Evolutionary conservation across 2,888 invertebrate genomes (phyloP).

Genomic region (Lithophane ornitopus): DNA sequence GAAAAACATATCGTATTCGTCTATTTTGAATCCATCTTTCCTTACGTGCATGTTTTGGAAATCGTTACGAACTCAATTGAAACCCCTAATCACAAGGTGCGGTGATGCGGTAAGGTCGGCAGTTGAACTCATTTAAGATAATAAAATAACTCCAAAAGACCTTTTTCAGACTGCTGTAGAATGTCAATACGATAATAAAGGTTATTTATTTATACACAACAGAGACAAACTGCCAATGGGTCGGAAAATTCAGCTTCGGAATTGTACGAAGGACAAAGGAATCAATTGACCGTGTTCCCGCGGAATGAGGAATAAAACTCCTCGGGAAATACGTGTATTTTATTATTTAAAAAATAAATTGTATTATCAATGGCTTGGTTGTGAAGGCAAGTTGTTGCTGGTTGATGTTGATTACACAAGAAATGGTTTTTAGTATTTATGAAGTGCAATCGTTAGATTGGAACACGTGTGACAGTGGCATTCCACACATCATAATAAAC

Average conservation of each 20-base stretch:
- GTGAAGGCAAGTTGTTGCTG: background rate
- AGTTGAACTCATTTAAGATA: constrained; percentile 12
- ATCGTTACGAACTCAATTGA: background rate
- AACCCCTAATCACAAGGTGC: background rate
- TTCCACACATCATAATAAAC: too few relatives aligned
- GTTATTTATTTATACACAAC: constrained; percentile 41
- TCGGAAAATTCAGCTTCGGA: constrained; percentile 56
- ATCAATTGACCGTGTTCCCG: constrained; percentile 67
- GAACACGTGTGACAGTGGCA: background rate
- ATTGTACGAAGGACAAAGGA: constrained; percentile 64
- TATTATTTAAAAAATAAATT: constrained; percentile 49
- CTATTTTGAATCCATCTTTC: background rate
- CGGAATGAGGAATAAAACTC: constrained; percentile 35
- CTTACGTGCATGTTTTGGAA: background rate
- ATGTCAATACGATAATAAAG: constrained; percentile 50
- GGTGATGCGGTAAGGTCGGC: too few relatives aligned
- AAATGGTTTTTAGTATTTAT: background rate
- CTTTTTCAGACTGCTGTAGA: constrained; percentile 31
- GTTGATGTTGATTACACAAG: background rate
- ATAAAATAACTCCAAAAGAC: constrained; percentile 34
- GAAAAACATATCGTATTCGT: background rate
- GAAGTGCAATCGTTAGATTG: background rate
- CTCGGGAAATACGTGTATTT: constrained; percentile 24
- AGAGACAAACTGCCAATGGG: constrained; percentile 35
- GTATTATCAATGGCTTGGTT: constrained; percentile 10